phyloP scores from a whole-genome alignment of 2,888 invertebrate genomes.

The Charanyca ferruginea region DNA sequence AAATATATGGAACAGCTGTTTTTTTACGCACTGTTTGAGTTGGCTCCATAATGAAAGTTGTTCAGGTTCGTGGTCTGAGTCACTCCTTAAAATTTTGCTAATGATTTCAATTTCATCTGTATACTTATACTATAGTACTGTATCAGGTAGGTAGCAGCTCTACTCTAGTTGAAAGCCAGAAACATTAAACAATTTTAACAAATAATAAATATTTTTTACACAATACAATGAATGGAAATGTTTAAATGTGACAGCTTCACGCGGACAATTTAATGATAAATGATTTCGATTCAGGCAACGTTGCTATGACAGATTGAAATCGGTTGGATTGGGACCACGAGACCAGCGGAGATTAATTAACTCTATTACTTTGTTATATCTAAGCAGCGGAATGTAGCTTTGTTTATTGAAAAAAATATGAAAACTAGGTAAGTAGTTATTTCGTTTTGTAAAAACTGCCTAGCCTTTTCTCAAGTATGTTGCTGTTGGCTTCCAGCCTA shows the following conservation, averaged over 20 bases:
- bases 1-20: too few relatives aligned
- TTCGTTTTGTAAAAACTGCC: too few relatives aligned
- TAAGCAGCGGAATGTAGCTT: not conserved
- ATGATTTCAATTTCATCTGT: too few relatives aligned
- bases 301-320: slow-evolving; percentile 60
- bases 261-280: slow-evolving; percentile 61
- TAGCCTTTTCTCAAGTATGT: too few relatives aligned
- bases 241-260: slow-evolving; percentile 55
- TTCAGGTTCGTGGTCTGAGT: too few relatives aligned
- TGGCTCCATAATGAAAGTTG: too few relatives aligned
- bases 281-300: slow-evolving; percentile 60
- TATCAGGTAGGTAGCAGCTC: not conserved
- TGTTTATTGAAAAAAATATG: not conserved
- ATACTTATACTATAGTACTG: too few relatives aligned
- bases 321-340: slow-evolving; percentile 30
- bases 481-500: too few relatives aligned
- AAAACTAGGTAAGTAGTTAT: too few relatives aligned
- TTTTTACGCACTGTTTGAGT: too few relatives aligned
- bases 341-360: not conserved
- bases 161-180: not conserved
- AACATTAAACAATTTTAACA: slow-evolving; percentile 4
- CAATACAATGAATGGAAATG: slow-evolving; percentile 49
- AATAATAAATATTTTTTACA: slow-evolving; percentile 7
- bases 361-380: not conserved
- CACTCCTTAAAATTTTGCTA: too few relatives aligned